Evolutionary conservation across 2,113 vertebrate genomes (phyloP), one percentile per base, ranked within the genome.

Genomic region (Macrotis lagotis): DNA sequence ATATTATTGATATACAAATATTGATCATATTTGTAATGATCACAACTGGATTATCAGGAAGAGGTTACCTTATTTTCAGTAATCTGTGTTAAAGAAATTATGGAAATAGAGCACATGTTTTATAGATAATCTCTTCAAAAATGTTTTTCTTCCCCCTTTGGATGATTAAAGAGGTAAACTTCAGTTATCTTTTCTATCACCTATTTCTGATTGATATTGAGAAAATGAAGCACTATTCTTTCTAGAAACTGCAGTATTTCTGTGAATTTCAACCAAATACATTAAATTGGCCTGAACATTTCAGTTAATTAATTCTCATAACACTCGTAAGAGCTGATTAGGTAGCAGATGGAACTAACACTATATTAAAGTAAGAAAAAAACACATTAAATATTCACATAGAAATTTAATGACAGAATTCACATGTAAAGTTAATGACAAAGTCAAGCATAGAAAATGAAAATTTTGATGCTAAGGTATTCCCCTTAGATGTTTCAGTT

Each of bases 51-150:
- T 50, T 74, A 51, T 55, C 66, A 83, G 51, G 48, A 92, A 88
- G 55, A 8, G 2, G 51, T 44, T n/a, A 51, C 2, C 1, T 50
- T 90, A 66, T 47, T 1, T 47, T 94, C 37, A 28, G 26, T 89
- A 24, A 9, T 50, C 10, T n/a, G 9, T 8, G 28, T 16, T 90
- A 88, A 74, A 88, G 49, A 91, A 93, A 48, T 1, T 14, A 93
- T 59, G 51, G 24, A 16, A 10, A 0, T 53, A 47, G 0, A 2
- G 89, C 50, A 91, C 53, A 50, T 5, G 31, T 48, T 91, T 91
- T 10, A 93, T 48, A 92, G 90, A 90, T 48, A 95, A 48, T 91
- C 50, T 96, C 89, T 91, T 88, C 52, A 47, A 50, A 94, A 88
- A n/a, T 25, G 14, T 74, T 66, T 59, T 59, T 31, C 31, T 59